Percentiles rank a stretch among this genome's conserved stretches.
These are phyloP conservation scores for Automeris io DNA, from an alignment of 2,888 invertebrate genomes.

Conservation along the genomic window DNA sequence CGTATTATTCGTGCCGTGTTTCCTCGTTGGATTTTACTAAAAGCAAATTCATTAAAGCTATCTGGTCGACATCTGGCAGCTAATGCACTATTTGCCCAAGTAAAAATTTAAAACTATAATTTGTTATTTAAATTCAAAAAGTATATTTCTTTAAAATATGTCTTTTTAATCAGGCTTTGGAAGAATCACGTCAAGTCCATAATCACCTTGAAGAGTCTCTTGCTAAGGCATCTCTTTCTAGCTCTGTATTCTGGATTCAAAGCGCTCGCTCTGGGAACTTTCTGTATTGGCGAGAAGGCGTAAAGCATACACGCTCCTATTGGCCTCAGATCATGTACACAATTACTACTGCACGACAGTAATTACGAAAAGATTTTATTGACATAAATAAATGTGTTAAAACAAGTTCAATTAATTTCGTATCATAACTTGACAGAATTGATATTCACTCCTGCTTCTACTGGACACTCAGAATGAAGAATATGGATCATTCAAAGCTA, in stretches of 20 bases:
- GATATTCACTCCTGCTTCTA: too few species aligned
- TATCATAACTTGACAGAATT: neutral
- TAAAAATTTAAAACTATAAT: constrained; percentile 15
- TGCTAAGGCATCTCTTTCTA: constrained; percentile 33
- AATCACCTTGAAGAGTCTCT: constrained; percentile 48
- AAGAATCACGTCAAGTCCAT: constrained; percentile 42
- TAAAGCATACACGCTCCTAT: constrained; percentile 29
- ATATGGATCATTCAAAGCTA: too few species aligned
- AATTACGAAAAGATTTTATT: neutral
- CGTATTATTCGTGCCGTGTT: constrained; percentile 39
- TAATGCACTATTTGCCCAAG: constrained; percentile 38
- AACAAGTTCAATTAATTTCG: neutral
- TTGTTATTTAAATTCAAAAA: neutral
- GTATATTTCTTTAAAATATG: neutral
- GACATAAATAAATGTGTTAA: neutral
- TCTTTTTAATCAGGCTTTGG: constrained; percentile 27
- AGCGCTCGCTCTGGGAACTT: constrained; percentile 40
- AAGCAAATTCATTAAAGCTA: constrained; percentile 44
- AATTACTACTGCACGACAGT: constrained; percentile 33
- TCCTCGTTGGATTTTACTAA: constrained; percentile 57
- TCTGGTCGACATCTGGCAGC: constrained; percentile 44
- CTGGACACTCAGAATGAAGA: too few species aligned
- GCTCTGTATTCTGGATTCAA: constrained; percentile 43
- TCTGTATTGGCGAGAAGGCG: constrained; percentile 39
- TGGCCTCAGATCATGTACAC: constrained; percentile 58